phyloP scores from a whole-genome alignment of 2,888 invertebrate genomes.

The Graphium colonna region DNA sequence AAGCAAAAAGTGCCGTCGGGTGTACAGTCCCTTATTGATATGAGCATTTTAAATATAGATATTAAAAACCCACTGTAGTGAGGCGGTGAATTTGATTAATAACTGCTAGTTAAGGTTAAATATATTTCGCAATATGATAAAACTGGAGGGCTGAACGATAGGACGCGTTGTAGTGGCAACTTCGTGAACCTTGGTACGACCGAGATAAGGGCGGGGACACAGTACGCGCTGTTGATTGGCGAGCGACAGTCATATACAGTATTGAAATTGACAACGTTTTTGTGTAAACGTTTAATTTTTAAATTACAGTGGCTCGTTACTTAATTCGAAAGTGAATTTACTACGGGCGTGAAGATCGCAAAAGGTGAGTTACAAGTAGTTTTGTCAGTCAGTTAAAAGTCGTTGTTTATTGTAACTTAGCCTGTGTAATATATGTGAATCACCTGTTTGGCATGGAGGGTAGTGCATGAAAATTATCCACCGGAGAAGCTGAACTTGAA shows the following conservation, averaged over 20 bases:
- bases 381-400: no score
- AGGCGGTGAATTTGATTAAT: no score
- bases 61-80: no score
- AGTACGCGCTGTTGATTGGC: slow-evolving; percentile 19
- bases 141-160: background rate
- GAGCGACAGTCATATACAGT: slow-evolving; percentile 40
- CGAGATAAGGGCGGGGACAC: slow-evolving; percentile 48
- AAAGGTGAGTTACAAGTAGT: background rate
- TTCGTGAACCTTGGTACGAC: slow-evolving; percentile 59
- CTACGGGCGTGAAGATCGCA: background rate
- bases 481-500: no score
- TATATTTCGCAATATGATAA: slow-evolving; percentile 6
- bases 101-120: background rate
- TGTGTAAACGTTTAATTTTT: background rate
- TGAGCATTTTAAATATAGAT: no score
- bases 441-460: no score
- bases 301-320: background rate
- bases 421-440: no score
- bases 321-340: background rate
- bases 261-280: slow-evolving; percentile 76
- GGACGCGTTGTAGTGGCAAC: slow-evolving; percentile 3
- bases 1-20: no score
- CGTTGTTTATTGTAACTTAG: no score
- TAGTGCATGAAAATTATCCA: no score
- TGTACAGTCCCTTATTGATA: no score